Percentiles rank a stretch among this genome's conserved stretches.
These are phyloP conservation scores for Volucella inanis DNA, from an alignment of 2,888 invertebrate genomes.

Conservation along the genomic window DNA sequence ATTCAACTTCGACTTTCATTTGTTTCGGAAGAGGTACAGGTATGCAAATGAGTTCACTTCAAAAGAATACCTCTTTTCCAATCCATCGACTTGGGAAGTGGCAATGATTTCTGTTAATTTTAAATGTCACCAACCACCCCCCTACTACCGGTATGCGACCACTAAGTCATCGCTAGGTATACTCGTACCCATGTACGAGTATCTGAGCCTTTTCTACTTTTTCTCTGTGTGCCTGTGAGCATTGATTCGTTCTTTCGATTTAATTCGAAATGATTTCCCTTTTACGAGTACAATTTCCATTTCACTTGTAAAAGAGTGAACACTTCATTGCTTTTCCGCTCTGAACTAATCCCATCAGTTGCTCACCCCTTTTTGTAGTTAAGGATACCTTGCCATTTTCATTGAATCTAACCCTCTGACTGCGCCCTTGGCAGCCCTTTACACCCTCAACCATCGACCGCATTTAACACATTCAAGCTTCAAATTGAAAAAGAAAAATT, in stretches of 20 bases:
- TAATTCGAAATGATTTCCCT: slow-evolving; percentile 66
- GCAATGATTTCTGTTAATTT: slow-evolving; percentile 56
- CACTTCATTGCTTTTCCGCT: slow-evolving; percentile 55
- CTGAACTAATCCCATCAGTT: slow-evolving; percentile 38
- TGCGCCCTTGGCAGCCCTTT: too few relatives aligned
- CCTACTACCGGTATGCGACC: not conserved
- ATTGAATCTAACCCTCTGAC: not conserved
- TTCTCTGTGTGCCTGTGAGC: not conserved
- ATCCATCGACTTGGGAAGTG: slow-evolving; percentile 55
- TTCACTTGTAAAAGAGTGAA: slow-evolving; percentile 67
- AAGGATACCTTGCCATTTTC: slow-evolving; percentile 2
- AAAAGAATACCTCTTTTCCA: slow-evolving; percentile 44
- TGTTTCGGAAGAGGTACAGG: not conserved
- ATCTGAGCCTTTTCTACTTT: not conserved
- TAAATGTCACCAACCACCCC: slow-evolving; percentile 7
- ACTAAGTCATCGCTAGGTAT: too few relatives aligned
- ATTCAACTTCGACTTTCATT: slow-evolving; percentile 7
- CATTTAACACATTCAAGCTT: slow-evolving; percentile 12
- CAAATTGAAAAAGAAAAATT: slow-evolving; percentile 28
- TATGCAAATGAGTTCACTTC: slow-evolving; percentile 29
- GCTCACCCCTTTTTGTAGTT: slow-evolving; percentile 23
- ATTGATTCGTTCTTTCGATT: slow-evolving; percentile 46
- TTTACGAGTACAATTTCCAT: slow-evolving; percentile 67
- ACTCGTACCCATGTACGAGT: too few relatives aligned
- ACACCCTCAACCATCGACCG: too few relatives aligned